Evolutionary conservation across 2,797 vertebrate genomes (phyloP).

Genomic region (Gadopsis marmoratus): DNA sequence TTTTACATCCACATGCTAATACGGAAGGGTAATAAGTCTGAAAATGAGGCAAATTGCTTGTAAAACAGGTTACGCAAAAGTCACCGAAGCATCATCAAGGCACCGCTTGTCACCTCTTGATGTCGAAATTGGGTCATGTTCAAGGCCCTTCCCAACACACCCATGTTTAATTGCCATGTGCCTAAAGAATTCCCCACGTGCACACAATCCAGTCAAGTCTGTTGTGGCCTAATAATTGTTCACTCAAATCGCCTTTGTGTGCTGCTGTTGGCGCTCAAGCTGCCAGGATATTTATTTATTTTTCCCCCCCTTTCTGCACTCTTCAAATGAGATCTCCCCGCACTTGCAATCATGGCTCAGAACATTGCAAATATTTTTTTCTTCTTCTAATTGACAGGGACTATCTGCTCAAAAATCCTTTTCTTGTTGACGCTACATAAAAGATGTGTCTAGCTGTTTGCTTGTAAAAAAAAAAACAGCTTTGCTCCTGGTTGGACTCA

Average conservation of each 20-base stretch:
- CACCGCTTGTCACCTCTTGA: conserved; percentile 64
- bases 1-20: conserved; percentile 29
- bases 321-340: conserved; percentile 60
- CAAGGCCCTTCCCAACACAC: conserved; percentile 62
- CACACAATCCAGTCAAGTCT: conserved; percentile 76
- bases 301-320: conserved; percentile 33
- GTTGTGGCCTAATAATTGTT: conserved; percentile 78
- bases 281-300: conserved; percentile 56
- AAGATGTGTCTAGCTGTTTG: conserved; percentile 31
- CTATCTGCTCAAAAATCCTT: conserved; percentile 41
- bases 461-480: neutral
- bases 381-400: conserved; percentile 37
- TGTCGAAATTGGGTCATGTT: conserved; percentile 75
- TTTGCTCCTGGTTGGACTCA: too few species aligned
- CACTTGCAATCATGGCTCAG: conserved; percentile 26
- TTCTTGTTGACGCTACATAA: conserved; percentile 19
- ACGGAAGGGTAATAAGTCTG: conserved; percentile 41
- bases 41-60: conserved; percentile 44
- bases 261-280: conserved; percentile 69
- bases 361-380: conserved; percentile 26
- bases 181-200: conserved; percentile 79
- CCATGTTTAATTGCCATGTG: conserved; percentile 78
- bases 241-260: conserved; percentile 79
- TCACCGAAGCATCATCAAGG: conserved; percentile 53
- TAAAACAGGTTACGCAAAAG: conserved; percentile 56